These are phyloP conservation scores for Amphimallon solstitiale DNA, from an alignment of 2,888 invertebrate genomes.

Conservation along the genomic window DNA sequence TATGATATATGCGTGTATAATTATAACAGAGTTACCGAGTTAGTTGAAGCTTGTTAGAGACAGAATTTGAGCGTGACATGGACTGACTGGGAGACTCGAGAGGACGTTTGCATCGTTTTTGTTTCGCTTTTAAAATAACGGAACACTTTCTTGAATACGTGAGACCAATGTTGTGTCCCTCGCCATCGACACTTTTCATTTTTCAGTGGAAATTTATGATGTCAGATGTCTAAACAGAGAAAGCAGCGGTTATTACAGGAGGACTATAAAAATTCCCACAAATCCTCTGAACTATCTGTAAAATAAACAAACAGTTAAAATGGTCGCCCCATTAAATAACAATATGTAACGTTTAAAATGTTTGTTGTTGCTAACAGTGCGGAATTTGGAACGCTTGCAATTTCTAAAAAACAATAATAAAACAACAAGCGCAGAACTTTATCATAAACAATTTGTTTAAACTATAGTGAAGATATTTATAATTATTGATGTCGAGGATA, in stretches of 20 bases:
- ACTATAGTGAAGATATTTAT: no score
- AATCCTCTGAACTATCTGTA: constrained; percentile 1
- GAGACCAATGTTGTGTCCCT: background rate
- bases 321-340: background rate
- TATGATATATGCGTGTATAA: constrained; percentile 32
- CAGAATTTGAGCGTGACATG: constrained; percentile 47
- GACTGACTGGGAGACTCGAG: background rate
- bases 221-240: constrained; percentile 29
- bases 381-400: background rate
- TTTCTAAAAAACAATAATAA: background rate
- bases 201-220: constrained; percentile 22
- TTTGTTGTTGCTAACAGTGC: background rate
- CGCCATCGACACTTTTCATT: constrained; percentile 19
- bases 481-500: no score
- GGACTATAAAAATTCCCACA: background rate
- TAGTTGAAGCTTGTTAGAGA: constrained; percentile 47
- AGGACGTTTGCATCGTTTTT: background rate
- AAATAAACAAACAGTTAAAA: background rate
- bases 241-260: constrained; percentile 3
- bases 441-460: no score
- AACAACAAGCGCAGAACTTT: no score
- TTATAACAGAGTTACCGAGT: constrained; percentile 46
- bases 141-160: background rate
- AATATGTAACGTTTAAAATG: no score
- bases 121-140: constrained; percentile 6